phyloP scores from a whole-genome alignment of 30 jellyfish, hydroid and myxozoan genomes.

The Cassiopea xamachana region DNA sequence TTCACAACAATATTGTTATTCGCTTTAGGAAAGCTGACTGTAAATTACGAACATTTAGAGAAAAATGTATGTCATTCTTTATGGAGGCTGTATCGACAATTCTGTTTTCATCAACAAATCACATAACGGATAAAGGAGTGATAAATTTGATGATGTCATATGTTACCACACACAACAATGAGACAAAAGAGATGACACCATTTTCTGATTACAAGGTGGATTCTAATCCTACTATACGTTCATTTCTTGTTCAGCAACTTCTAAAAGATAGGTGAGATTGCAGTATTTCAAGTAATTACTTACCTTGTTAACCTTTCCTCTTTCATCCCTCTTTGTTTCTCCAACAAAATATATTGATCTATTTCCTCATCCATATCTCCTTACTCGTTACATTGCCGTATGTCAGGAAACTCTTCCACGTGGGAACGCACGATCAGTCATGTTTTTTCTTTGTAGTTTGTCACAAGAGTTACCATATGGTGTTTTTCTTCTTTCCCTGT shows the following conservation, averaged over 20 bases:
- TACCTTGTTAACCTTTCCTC: no score
- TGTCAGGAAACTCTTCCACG: no score
- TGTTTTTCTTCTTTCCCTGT: no score
- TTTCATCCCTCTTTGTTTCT: no score
- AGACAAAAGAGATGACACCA: conserved; percentile 72
- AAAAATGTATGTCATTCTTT: conserved; percentile 58
- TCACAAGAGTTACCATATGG: no score
- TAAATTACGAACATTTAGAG: conserved; percentile 29
- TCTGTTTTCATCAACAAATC: conserved; percentile 60
- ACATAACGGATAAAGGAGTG: conserved; percentile 25
- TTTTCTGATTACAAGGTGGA: conserved; percentile 78
- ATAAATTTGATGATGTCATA: conserved; percentile 62
- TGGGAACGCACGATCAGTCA: no score
- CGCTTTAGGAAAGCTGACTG: conserved; percentile 4
- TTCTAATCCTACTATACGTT: conserved; percentile 80
- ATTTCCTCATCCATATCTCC: no score
- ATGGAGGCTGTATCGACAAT: conserved; percentile 71
- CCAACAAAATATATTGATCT: no score
- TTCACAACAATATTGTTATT: no score
- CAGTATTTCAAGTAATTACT: no score
- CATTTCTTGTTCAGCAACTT: conserved; percentile 79
- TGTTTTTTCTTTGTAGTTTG: no score
- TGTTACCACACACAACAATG: conserved; percentile 43
- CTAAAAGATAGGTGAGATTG: conserved; percentile 41
- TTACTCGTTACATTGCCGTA: no score